Base-by-base conservation (phyloP, 2,113 vertebrate genomes). In the Recurvirostra avosetta region DNA sequence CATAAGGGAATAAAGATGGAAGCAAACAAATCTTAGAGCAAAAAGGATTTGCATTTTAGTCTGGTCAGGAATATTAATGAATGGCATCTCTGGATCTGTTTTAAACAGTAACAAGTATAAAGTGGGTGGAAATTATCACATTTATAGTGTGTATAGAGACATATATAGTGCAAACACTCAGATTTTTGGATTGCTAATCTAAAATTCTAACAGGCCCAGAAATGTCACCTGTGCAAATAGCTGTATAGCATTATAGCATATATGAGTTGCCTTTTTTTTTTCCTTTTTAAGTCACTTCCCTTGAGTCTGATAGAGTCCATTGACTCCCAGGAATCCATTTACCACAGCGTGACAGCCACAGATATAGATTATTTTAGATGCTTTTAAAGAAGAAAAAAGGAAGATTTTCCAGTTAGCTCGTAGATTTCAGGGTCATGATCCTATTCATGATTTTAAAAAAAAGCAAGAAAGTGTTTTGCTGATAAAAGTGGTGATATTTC, bases 251-350 rank as follows among this genome's bases (percentile, higher is more conserved):
- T 43, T 34, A 17, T 4, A 53, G 40, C n/a, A 79, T 47, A 16
- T 38, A 73, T 4, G 19, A 72, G 59, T 40, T 92, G 15, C 6
- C 5, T 61, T 73, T 59, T 13, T 30, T 41, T 18, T 36, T 63
- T 38, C 40, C 13, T 59, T 72, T 58, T 86, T 45, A 7, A 22
- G 26, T 92, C 63, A 17, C 29, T 93, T 91, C 41, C 20, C 47
- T 67, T 72, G 38, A 91, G 49, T 87, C 65, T 89, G 52, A 47
- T 75, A 77, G 59, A 85, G n/a, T 53, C 68, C 50, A 52, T 77
- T 89, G 94, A 80, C 23, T 88, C 72, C 14, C 29, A 91, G 76
- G 47, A 92, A 91, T 94, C 76, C 83, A 63, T 92, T 96, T 94
- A 53, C 83, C 76, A 67, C 83, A 63, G 59, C 1, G 0, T 91